Conservation (phyloP, 92 coral and sea anemone species). For the Epizoanthus illoricatus region DNA sequence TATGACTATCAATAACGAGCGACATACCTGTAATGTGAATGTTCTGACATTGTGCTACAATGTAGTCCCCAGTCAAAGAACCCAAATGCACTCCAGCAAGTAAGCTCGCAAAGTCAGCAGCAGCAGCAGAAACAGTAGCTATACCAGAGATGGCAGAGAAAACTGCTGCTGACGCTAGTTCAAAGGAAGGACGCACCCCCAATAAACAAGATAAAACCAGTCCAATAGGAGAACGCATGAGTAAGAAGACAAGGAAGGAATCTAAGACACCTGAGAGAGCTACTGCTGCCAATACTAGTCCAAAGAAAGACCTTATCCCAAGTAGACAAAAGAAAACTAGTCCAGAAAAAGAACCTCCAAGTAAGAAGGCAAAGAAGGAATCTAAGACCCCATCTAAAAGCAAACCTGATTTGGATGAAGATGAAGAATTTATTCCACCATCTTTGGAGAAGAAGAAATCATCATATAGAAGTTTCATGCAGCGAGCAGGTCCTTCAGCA, state of each 20-base stretch:
- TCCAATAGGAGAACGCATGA: background rate
- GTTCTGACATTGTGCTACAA: too few relatives aligned
- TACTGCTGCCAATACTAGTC: constrained; percentile 16
- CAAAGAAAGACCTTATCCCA: constrained; percentile 51
- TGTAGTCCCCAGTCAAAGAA: constrained; percentile 52
- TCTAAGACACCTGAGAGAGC: constrained; percentile 53
- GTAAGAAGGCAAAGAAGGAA: constrained; percentile 1
- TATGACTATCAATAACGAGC: too few relatives aligned
- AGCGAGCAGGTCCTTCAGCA: constrained; percentile 83
- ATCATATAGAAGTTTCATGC: constrained; percentile 78
- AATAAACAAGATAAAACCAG: constrained; percentile 38
- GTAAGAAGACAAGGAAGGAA: constrained; percentile 7
- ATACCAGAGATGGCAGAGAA: constrained; percentile 60
- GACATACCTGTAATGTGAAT: too few relatives aligned
- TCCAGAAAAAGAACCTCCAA: constrained; percentile 37
- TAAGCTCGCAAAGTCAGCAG: constrained; percentile 55
- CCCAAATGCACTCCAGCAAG: constrained; percentile 44
- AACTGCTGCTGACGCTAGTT: constrained; percentile 8
- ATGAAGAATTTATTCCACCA: constrained; percentile 59
- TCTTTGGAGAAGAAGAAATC: constrained; percentile 87
- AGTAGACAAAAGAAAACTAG: constrained; percentile 22
- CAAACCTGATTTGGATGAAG: constrained; percentile 41
- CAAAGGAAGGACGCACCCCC: constrained; percentile 48
- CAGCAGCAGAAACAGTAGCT: constrained; percentile 31
- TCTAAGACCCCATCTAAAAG: constrained; percentile 43